Evolutionary conservation across 2,888 invertebrate genomes (phyloP).

Genomic region (Arenicola marina): DNA sequence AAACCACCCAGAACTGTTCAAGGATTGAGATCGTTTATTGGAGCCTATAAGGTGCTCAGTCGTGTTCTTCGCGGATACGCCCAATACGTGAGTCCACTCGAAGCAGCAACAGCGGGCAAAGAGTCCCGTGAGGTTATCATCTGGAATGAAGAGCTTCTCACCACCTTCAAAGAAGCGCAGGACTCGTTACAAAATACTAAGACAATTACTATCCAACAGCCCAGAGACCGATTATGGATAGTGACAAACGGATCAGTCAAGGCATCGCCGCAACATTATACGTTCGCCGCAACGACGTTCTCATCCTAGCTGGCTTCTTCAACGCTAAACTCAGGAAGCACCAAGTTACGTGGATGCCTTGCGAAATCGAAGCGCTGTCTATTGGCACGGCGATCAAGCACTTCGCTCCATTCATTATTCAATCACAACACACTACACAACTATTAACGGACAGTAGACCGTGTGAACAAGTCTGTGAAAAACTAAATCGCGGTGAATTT

Average conservation of each 20-base stretch:
- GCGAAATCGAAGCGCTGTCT: conserved; percentile 36
- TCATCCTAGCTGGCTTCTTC: conserved; percentile 30
- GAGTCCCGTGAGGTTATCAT: not conserved
- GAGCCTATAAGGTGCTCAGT: not conserved
- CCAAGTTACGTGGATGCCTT: conserved; percentile 36
- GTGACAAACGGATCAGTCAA: conserved; percentile 1
- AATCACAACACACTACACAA: too few relatives aligned
- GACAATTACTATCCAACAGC: not conserved
- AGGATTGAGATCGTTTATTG: too few relatives aligned
- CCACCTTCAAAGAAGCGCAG: not conserved
- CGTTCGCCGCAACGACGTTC: conserved; percentile 20
- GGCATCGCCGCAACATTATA: conserved; percentile 35
- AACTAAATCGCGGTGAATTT: too few relatives aligned
- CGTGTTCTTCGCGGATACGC: not conserved
- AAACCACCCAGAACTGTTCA: too few relatives aligned
- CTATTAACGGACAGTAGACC: too few relatives aligned
- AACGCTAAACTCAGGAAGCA: conserved; percentile 33
- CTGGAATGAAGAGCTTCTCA: not conserved
- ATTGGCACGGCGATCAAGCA: conserved; percentile 33
- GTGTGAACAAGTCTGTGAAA: too few relatives aligned
- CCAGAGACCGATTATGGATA: conserved; percentile 2
- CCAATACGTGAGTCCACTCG: not conserved
- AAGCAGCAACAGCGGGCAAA: not conserved
- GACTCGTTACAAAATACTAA: not conserved
- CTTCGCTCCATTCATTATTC: too few relatives aligned